Conservation (phyloP, 2,888 invertebrate species). For the Fissipunctia ypsillon region DNA sequence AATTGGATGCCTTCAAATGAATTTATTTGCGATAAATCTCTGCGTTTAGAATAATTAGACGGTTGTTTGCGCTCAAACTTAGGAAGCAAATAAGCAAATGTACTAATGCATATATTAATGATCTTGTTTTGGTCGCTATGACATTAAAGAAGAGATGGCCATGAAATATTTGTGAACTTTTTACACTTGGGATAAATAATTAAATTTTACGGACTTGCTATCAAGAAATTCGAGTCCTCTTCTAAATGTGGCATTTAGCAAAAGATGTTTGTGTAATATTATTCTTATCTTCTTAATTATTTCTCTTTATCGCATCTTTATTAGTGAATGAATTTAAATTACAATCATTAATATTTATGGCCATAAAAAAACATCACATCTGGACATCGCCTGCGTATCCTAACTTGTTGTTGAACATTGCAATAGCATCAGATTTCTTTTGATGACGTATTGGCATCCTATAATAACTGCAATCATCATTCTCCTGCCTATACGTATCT, state of each 20-base stretch:
- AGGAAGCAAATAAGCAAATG: constrained; percentile 27
- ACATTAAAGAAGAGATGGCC: constrained; percentile 1
- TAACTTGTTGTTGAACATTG: neutral
- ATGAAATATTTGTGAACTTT: constrained; percentile 17
- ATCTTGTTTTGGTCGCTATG: constrained; percentile 6
- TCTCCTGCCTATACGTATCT: neutral
- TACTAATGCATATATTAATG: constrained; percentile 19
- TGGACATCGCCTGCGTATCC: neutral
- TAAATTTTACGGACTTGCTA: constrained; percentile 39
- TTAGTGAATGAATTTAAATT: constrained; percentile 38
- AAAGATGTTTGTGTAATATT: constrained; percentile 11
- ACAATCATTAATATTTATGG: constrained; percentile 8
- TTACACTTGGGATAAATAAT: constrained; percentile 22
- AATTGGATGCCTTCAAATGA: constrained; percentile 51
- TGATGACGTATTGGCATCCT: neutral
- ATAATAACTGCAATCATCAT: too few relatives aligned
- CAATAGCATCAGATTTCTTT: neutral
- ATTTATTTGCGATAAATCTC: constrained; percentile 57
- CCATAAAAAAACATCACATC: neutral
- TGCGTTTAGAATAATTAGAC: constrained; percentile 22
- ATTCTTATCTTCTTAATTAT: constrained; percentile 32
- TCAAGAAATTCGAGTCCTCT: constrained; percentile 13
- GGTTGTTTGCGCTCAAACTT: constrained; percentile 29
- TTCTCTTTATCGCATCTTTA: constrained; percentile 42
- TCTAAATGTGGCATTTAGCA: constrained; percentile 31